Conservation (phyloP, 2,113 vertebrate genomes). For the Glaucidium brasilianum region DNA sequence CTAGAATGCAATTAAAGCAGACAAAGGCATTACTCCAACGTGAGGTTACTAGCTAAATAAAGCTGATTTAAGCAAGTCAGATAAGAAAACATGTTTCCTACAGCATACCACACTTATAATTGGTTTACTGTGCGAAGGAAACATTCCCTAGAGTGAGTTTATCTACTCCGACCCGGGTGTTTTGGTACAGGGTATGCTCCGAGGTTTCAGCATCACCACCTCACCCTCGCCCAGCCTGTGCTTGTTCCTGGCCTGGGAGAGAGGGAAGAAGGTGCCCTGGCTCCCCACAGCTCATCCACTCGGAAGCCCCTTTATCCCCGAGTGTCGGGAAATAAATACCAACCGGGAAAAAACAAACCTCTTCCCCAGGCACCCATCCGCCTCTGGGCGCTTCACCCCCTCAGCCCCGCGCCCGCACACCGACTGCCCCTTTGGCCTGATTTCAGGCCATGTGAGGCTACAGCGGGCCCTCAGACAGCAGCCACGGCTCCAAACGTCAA, state of each 20-base stretch:
- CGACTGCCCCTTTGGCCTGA: not conserved
- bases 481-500: accelerated
- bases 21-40: not conserved
- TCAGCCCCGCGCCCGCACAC: not conserved
- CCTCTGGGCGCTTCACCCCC: accelerated
- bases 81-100: not conserved
- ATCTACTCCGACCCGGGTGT: accelerated
- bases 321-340: not conserved
- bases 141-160: not conserved
- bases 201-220: too few species aligned
- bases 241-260: too few species aligned
- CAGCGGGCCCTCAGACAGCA: not conserved
- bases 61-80: not conserved
- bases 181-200: too few species aligned
- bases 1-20: not conserved
- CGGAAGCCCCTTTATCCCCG: not conserved
- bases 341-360: accelerated
- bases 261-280: not conserved
- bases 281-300: accelerated
- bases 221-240: accelerated
- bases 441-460: accelerated
- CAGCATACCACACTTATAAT: not conserved
- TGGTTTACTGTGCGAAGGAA: not conserved
- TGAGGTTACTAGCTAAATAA: not conserved
- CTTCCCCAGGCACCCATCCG: accelerated